Evolutionary conservation across 2,113 vertebrate genomes (phyloP), one percentile per base, ranked within the genome.

Genomic region (Pipa parva): DNA sequence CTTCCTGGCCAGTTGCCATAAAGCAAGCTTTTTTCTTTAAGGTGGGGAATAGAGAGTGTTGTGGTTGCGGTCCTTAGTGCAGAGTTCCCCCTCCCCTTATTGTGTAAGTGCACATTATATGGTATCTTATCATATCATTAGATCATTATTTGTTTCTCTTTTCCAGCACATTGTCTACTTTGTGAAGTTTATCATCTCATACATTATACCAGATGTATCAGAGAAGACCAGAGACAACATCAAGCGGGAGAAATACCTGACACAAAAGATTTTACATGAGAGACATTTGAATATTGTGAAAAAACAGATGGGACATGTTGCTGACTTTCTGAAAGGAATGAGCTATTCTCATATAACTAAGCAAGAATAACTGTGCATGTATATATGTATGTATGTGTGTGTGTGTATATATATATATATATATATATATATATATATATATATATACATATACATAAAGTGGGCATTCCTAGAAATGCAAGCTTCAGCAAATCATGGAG

Each of bases 91-190:
- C n/a, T n/a, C n/a, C n/a, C 7, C 10, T 36, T 36, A 36, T 7
- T 36, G 10, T 31, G 29, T 31, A 31, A 5, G 29, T 31, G 10
- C 10, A 31, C 36, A 39, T 39, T 39, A 39, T 39, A 5, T 39
- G 3, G 12, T n/a, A 42, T 42, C n/a, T 42, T 5, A 7, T 42
- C 13, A 42, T 42, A 7, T 2, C 13, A 5, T 5, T 42, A 5
- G n/a, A 6, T 42, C 39, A 42, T 74, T 55, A 29, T 24, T 45
- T 59, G 9, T 61, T 77, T 69, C 74, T 76, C 31, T 62, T 33
- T 83, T 76, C 76, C 83, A 97, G 95, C 95, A 97, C 62, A 11
- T 97, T 59, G 91, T 95, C 76, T 97, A 94, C 81, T 83, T 92
- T 2, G 90, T 94, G 71, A 97, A 95, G 77, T 95, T 97, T 76